These are phyloP conservation scores for Ahaetulla prasina DNA, from an alignment of 2,113 vertebrate genomes.

Conservation along the genomic window DNA sequence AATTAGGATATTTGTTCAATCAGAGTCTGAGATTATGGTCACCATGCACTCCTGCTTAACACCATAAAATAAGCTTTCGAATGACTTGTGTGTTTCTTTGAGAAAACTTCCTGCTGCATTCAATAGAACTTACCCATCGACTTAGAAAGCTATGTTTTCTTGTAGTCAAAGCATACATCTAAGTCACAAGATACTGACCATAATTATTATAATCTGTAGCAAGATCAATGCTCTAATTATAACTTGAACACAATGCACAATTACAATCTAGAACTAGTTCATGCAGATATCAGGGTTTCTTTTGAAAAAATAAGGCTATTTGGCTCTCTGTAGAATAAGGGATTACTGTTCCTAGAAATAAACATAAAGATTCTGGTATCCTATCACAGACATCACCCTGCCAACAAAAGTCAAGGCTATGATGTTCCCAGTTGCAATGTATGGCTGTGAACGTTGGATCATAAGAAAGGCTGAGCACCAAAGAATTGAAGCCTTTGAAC, in stretches of 20 bases:
- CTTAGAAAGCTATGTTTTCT: background rate
- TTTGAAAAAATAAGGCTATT: constrained; percentile 8
- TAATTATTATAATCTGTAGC: background rate
- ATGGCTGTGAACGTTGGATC: no score
- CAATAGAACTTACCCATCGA: background rate
- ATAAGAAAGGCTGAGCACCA: no score
- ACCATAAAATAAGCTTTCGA: background rate
- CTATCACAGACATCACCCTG: no score
- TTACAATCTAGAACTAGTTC: background rate
- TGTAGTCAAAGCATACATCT: background rate
- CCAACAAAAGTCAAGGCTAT: no score
- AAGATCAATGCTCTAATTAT: background rate
- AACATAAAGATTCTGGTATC: background rate
- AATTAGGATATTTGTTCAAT: background rate
- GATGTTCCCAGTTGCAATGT: no score
- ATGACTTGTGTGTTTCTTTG: background rate
- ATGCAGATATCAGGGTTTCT: background rate
- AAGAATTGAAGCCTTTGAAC: no score
- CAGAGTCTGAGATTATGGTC: background rate
- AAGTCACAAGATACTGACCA: background rate
- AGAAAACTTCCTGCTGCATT: background rate
- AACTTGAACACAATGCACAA: background rate
- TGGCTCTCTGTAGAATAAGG: background rate
- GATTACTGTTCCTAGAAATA: background rate
- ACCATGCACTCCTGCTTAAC: background rate